Conservation (phyloP, 2,797 vertebrate species). For the Psittacula derbiana region DNA sequence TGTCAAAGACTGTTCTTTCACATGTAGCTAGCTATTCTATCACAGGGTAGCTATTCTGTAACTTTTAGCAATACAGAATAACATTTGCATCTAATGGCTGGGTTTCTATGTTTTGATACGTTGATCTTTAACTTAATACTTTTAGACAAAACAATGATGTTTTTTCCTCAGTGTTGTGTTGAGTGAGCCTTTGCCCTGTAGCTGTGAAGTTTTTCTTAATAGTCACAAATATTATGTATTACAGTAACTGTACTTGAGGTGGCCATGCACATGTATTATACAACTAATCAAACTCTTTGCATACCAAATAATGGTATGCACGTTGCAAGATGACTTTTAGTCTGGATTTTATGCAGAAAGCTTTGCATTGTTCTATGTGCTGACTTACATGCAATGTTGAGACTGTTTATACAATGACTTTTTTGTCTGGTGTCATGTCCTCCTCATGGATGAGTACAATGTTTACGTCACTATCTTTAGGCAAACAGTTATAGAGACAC, state of each 20-base stretch:
- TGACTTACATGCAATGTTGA: background rate
- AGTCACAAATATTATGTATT: background rate
- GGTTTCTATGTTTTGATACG: background rate
- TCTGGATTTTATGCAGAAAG: background rate
- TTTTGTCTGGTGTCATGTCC: constrained; percentile 27
- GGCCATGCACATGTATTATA: background rate
- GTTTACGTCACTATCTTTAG: constrained; percentile 15
- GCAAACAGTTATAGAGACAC: background rate
- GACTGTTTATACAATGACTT: background rate
- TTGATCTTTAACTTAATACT: background rate
- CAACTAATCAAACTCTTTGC: background rate
- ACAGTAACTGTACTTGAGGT: background rate
- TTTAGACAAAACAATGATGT: background rate
- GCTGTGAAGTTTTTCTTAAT: background rate
- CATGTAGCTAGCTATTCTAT: background rate
- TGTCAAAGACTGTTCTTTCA: background rate
- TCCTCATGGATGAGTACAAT: background rate
- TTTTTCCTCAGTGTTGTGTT: background rate
- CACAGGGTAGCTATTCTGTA: background rate
- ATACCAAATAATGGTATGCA: background rate
- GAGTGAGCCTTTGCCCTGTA: background rate
- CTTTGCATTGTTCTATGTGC: constrained; percentile 28
- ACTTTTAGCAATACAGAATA: background rate
- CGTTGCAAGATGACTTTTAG: background rate
- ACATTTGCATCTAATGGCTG: background rate